A percentile compares a stretch with the other conserved stretches of the same genome.
These are phyloP conservation scores for Ginglymostoma cirratum DNA, from an alignment of 2,113 vertebrate genomes.

Conservation along the genomic window DNA sequence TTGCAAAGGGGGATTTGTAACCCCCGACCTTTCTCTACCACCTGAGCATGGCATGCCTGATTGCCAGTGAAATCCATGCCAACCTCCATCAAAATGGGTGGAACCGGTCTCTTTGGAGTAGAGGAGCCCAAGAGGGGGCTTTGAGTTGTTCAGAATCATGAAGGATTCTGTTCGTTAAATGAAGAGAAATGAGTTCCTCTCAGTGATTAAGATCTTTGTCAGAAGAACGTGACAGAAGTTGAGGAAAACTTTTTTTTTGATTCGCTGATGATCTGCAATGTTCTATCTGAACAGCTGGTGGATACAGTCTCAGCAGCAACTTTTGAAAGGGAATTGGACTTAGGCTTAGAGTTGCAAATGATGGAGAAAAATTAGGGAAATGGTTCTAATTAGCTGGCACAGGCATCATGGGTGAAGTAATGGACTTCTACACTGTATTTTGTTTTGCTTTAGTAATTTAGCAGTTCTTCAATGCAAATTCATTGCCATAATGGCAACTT, in stretches of 20 bases:
- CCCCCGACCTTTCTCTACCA: background rate
- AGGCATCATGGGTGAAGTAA: background rate
- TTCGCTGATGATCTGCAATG: too few relatives aligned
- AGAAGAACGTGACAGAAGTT: too few relatives aligned
- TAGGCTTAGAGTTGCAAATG: background rate
- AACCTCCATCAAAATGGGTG: background rate
- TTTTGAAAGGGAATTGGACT: background rate
- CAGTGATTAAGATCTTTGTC: too few relatives aligned
- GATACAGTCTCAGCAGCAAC: background rate
- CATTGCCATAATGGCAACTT: background rate
- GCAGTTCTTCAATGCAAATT: background rate
- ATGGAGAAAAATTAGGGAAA: background rate
- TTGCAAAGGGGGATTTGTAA: background rate
- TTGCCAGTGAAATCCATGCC: too few relatives aligned
- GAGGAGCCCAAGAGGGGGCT: background rate
- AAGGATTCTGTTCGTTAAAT: background rate
- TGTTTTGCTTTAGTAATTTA: background rate
- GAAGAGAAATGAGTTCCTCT: too few relatives aligned
- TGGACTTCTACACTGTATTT: background rate
- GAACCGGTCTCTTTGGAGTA: background rate
- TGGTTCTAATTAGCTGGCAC: background rate
- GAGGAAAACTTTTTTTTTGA: too few relatives aligned
- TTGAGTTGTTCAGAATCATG: background rate
- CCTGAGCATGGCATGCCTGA: too few relatives aligned
- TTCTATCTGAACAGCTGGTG: too few relatives aligned